Percentiles rank a stretch among this genome's conserved stretches.
These are phyloP conservation scores for Eupithecia vulgata DNA, from an alignment of 2,888 invertebrate genomes.

Conservation along the genomic window DNA sequence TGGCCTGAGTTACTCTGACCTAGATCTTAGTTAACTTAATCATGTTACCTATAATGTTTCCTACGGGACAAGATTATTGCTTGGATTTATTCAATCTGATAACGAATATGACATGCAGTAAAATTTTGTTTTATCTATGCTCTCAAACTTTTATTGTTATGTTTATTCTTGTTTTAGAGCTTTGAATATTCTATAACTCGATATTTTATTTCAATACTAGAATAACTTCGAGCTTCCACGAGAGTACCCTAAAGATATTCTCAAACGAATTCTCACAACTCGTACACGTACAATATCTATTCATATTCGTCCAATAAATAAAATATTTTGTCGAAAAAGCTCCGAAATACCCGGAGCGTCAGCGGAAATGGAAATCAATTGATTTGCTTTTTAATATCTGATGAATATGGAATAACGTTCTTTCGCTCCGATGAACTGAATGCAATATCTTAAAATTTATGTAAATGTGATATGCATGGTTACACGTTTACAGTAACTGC, in stretches of 20 bases:
- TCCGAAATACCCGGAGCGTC: neutral
- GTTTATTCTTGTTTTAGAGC: neutral
- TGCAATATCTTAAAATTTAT: neutral
- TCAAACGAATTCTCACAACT: neutral
- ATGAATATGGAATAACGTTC: constrained; percentile 7
- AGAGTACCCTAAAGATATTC: neutral
- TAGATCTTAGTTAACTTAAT: neutral
- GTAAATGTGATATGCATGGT: neutral
- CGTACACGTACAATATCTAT: neutral
- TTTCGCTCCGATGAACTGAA: constrained; percentile 6
- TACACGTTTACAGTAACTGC: neutral
- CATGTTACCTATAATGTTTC: neutral
- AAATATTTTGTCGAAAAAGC: neutral
- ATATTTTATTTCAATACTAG: neutral
- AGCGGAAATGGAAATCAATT: constrained; percentile 11
- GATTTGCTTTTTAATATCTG: constrained; percentile 1
- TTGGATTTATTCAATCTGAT: neutral
- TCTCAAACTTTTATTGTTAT: neutral
- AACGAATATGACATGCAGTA: neutral
- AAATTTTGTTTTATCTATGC: neutral
- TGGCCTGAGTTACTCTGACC: neutral
- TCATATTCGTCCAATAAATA: constrained; percentile 1
- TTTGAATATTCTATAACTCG: neutral
- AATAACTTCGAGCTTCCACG: neutral
- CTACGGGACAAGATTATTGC: neutral